A percentile compares a stretch with the other conserved stretches of the same genome.
Evolutionary conservation across 2,888 invertebrate genomes (phyloP).

Genomic region (Agonopterix subpropinquella): DNA sequence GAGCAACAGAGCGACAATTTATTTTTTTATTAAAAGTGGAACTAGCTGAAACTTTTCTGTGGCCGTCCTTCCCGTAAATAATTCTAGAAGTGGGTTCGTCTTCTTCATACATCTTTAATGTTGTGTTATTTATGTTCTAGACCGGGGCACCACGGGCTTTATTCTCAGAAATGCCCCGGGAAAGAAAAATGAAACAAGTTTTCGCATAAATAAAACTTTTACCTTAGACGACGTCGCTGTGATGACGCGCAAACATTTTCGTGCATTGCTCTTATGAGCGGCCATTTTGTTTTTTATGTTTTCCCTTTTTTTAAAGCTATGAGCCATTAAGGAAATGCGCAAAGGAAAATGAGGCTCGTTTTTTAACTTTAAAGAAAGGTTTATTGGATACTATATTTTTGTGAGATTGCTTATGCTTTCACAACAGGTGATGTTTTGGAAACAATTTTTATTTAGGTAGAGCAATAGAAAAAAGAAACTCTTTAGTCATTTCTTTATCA

Average conservation of each 20-base stretch:
- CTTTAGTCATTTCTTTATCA: no score
- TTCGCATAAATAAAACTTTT: slow-evolving; percentile 66
- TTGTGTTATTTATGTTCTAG: slow-evolving; percentile 44
- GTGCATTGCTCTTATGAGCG: slow-evolving; percentile 33
- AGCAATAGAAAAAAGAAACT: no score
- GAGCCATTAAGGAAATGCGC: slow-evolving; percentile 17
- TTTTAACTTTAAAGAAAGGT: slow-evolving; percentile 12
- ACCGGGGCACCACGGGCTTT: slow-evolving; percentile 35
- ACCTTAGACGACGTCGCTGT: slow-evolving; percentile 27
- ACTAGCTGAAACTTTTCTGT: slow-evolving; percentile 9
- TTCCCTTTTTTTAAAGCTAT: slow-evolving; percentile 14
- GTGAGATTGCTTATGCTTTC: slow-evolving; percentile 1
- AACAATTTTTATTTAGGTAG: no score
- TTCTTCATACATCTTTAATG: slow-evolving; percentile 53
- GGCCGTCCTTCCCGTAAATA: slow-evolving; percentile 27
- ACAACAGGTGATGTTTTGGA: background rate
- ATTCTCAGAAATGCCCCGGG: slow-evolving; percentile 36
- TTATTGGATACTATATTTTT: slow-evolving; percentile 13
- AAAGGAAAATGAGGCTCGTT: slow-evolving; percentile 12
- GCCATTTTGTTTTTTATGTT: slow-evolving; percentile 27
- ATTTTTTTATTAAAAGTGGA: slow-evolving; percentile 1
- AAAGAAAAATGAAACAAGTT: slow-evolving; percentile 68
- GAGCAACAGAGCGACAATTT: background rate
- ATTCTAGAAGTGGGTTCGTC: slow-evolving; percentile 38
- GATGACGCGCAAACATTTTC: slow-evolving; percentile 52